Percentiles rank a stretch among this genome's conserved stretches.
These are phyloP conservation scores for Ichneumon xanthorius DNA, from an alignment of 2,888 invertebrate genomes.

Conservation along the genomic window DNA sequence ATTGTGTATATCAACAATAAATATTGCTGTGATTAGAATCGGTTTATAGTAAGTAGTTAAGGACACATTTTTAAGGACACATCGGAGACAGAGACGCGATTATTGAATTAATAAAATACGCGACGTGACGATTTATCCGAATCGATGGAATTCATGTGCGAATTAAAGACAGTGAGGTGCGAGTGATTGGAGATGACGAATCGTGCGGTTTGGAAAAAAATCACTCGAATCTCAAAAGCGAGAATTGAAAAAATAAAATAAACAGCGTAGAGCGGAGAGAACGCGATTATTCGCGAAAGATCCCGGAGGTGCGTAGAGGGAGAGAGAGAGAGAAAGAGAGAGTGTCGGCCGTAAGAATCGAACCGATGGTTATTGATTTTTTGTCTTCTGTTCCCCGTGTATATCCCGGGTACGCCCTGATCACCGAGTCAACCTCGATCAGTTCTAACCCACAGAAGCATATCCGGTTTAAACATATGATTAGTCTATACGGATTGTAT, in stretches of 20 bases:
- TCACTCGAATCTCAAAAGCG: conserved; percentile 22
- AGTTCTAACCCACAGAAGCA: conserved; percentile 76
- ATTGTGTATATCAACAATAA: conserved; percentile 85
- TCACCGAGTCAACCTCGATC: conserved; percentile 60
- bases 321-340: neutral
- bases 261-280: conserved; percentile 7
- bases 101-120: conserved; percentile 52
- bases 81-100: conserved; percentile 68
- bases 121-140: conserved; percentile 52
- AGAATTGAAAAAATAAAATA: conserved; percentile 25
- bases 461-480: conserved; percentile 82
- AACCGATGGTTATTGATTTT: conserved; percentile 66
- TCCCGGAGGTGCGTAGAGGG: conserved; percentile 42
- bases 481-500: conserved; percentile 73
- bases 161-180: conserved; percentile 46
- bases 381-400: conserved; percentile 40
- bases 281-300: conserved; percentile 31
- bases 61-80: conserved; percentile 81
- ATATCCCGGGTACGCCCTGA: conserved; percentile 55
- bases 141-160: conserved; percentile 54
- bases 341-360: conserved; percentile 40
- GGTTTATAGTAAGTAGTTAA: conserved; percentile 84
- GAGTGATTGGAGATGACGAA: conserved; percentile 48
- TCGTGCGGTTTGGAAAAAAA: conserved; percentile 40
- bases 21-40: conserved; percentile 85